These are phyloP conservation scores for Acanthiza pusilla DNA, from an alignment of 2,797 vertebrate genomes.

Conservation along the genomic window DNA sequence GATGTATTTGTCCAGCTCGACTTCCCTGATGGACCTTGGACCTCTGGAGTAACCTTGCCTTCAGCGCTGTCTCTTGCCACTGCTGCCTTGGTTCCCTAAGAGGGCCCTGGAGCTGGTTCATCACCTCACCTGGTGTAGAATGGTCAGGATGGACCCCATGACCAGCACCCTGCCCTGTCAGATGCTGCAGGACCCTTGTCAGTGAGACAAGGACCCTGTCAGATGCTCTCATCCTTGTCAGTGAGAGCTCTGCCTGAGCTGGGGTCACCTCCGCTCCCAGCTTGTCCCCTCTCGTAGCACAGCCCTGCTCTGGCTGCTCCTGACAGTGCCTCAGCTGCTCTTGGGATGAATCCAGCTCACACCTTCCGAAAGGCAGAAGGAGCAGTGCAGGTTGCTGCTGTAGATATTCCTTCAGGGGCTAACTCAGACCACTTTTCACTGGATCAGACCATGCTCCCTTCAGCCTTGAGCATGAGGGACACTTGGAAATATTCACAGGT, in stretches of 20 bases:
- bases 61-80: fast-evolving
- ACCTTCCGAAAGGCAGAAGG: neutral
- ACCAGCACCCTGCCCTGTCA: neutral
- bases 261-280: neutral
- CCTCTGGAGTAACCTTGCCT: neutral
- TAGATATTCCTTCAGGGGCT: neutral
- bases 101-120: neutral
- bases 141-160: neutral
- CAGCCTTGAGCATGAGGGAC: fast-evolving
- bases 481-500: neutral
- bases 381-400: neutral
- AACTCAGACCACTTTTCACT: neutral
- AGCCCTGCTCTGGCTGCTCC: neutral
- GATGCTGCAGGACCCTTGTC: neutral
- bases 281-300: fast-evolving
- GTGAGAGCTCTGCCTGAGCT: neutral
- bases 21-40: neutral
- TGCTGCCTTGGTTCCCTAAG: neutral
- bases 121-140: neutral
- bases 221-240: neutral
- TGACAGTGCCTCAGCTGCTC: neutral
- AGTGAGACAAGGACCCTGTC: too few species aligned
- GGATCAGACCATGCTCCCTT: neutral
- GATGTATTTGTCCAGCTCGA: neutral
- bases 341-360: neutral